These are phyloP conservation scores for Taenioides sp. DNA, from an alignment of 2,797 vertebrate genomes.

Conservation along the genomic window DNA sequence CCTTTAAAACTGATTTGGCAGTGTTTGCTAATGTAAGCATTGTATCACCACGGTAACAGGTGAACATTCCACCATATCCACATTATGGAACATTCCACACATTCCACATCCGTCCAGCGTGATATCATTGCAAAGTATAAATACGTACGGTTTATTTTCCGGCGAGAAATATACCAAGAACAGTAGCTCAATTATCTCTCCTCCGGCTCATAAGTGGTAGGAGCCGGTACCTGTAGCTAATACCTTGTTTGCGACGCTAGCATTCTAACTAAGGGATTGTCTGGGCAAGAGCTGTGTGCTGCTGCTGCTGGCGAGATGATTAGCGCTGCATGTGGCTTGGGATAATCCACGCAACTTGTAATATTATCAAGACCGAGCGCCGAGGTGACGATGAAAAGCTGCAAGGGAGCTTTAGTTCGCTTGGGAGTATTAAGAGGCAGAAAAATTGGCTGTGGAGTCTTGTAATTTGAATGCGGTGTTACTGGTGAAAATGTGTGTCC, in stretches of 20 bases:
- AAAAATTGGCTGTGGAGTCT: not conserved
- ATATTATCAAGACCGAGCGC: conserved; percentile 24
- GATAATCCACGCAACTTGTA: conserved; percentile 44
- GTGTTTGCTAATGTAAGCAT: no score
- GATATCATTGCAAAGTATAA: no score
- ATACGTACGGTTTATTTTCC: not conserved
- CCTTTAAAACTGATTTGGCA: no score
- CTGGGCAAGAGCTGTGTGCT: conserved; percentile 35
- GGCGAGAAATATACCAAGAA: conserved; percentile 10
- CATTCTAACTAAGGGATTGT: conserved; percentile 51
- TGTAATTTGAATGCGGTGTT: no score
- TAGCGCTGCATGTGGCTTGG: conserved; percentile 47
- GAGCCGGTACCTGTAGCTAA: conserved; percentile 61
- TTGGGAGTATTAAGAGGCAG: not conserved
- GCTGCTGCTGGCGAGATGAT: conserved; percentile 64
- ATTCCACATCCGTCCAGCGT: no score
- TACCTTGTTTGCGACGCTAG: conserved; percentile 56
- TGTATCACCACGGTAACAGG: no score
- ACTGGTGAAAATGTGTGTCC: no score
- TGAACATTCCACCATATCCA: no score
- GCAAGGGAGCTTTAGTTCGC: not conserved
- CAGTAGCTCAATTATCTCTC: conserved; percentile 23
- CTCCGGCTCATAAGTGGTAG: conserved; percentile 14
- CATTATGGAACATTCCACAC: no score
- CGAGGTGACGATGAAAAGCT: not conserved